These are phyloP conservation scores for Stichodactyla mertensii DNA, from an alignment of 64 coral and sea anemone genomes.

Conservation along the genomic window DNA sequence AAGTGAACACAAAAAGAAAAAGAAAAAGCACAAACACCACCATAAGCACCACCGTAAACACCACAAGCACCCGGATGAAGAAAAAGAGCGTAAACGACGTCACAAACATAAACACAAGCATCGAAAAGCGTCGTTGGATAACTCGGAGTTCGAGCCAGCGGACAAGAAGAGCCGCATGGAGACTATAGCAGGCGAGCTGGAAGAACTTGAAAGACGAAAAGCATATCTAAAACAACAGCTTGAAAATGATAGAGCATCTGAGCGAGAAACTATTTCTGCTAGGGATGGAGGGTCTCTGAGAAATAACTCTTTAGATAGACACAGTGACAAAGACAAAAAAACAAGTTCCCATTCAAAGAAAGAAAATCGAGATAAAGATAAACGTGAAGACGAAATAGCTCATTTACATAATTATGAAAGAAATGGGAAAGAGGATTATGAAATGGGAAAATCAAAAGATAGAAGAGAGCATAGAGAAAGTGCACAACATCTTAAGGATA, in stretches of 20 bases:
- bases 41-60: constrained; percentile 62
- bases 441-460: not conserved
- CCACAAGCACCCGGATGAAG: constrained; percentile 62
- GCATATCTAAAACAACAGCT: constrained; percentile 88
- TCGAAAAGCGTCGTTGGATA: constrained; percentile 26
- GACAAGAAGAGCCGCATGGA: constrained; percentile 44
- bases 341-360: not conserved
- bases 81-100: constrained; percentile 61
- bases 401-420: constrained; percentile 26
- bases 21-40: constrained; percentile 72
- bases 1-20: constrained; percentile 52
- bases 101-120: constrained; percentile 88
- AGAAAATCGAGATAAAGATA: not conserved
- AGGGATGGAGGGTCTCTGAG: not conserved
- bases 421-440: not conserved
- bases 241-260: constrained; percentile 46
- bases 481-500: constrained; percentile 6
- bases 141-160: constrained; percentile 24
- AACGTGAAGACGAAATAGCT: not conserved
- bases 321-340: not conserved
- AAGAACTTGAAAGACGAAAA: constrained; percentile 83
- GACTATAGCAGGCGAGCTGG: constrained; percentile 64
- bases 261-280: not conserved
- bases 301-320: constrained; percentile 11
- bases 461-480: constrained; percentile 12